A percentile compares a stretch with the other conserved stretches of the same genome.
Evolutionary conservation across 2,888 invertebrate species (phyloP).

Genomic region (Thymelicus sylvestris): DNA sequence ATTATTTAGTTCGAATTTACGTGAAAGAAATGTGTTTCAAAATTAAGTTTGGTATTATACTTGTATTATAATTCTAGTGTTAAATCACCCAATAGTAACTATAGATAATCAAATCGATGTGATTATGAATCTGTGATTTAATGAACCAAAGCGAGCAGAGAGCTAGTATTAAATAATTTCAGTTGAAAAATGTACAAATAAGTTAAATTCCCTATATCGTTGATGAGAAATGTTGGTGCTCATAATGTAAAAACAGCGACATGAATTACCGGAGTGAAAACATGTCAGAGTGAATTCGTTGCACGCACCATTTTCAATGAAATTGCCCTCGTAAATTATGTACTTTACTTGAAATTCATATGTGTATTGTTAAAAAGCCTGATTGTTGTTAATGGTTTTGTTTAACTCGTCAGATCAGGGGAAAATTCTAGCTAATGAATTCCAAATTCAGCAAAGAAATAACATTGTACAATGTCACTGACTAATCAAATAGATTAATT

Average conservation of each 20-base stretch:
- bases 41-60: no score
- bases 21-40: no score
- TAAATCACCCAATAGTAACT: no score
- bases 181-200: not conserved
- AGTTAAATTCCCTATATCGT: not conserved
- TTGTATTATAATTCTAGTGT: no score
- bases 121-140: no score
- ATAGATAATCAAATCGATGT: no score
- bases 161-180: not conserved
- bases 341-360: not conserved
- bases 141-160: no score
- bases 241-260: not conserved
- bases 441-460: no score
- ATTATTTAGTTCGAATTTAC: no score
- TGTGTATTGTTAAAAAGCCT: not conserved
- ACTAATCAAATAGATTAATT: no score
- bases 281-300: constrained; percentile 1
- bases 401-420: not conserved
- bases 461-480: no score
- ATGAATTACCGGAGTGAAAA: constrained; percentile 4
- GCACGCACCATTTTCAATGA: not conserved
- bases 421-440: no score
- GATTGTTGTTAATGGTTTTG: not conserved
- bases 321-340: not conserved
- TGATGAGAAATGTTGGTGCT: not conserved